These are phyloP conservation scores for Paradoxurus hermaphroditus DNA, from an alignment of 2,113 vertebrate species.

Conservation along the genomic window DNA sequence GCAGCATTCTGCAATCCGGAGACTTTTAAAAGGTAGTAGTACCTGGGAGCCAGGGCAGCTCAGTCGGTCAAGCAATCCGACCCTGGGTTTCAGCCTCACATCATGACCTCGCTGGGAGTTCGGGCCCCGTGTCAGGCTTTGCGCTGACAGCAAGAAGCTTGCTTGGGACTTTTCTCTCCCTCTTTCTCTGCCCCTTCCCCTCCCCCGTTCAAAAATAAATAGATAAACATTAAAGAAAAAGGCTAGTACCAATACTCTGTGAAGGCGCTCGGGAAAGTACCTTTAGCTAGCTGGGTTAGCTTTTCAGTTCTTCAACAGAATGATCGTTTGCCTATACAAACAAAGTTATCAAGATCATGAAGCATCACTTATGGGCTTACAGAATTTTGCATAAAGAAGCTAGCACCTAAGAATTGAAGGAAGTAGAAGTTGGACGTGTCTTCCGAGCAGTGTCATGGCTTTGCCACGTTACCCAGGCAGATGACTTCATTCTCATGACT, in stretches of 20 bases:
- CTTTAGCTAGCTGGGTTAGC: neutral
- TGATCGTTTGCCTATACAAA: neutral
- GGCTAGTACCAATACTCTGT: neutral
- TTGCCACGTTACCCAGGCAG: neutral
- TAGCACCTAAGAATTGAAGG: neutral
- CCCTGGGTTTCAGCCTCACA: too few species aligned
- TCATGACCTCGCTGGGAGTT: too few species aligned
- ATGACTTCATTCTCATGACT: neutral
- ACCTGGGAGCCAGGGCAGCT: neutral
- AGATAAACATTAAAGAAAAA: neutral
- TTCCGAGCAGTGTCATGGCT: neutral
- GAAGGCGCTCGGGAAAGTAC: neutral
- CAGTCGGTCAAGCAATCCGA: too few species aligned
- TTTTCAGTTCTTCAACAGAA: slow-evolving; percentile 38
- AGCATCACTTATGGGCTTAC: neutral
- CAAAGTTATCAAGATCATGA: slow-evolving; percentile 18
- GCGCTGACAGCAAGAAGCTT: too few species aligned
- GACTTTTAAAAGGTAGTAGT: slow-evolving; percentile 1
- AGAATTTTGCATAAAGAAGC: neutral
- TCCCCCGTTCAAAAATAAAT: too few species aligned
- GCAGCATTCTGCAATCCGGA: neutral
- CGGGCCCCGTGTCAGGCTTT: too few species aligned
- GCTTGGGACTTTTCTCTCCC: too few species aligned
- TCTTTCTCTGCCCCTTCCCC: too few species aligned
- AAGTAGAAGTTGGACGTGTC: neutral